Evolutionary conservation across 2,113 vertebrate species (phyloP).

Genomic region (Hassar affinis): DNA sequence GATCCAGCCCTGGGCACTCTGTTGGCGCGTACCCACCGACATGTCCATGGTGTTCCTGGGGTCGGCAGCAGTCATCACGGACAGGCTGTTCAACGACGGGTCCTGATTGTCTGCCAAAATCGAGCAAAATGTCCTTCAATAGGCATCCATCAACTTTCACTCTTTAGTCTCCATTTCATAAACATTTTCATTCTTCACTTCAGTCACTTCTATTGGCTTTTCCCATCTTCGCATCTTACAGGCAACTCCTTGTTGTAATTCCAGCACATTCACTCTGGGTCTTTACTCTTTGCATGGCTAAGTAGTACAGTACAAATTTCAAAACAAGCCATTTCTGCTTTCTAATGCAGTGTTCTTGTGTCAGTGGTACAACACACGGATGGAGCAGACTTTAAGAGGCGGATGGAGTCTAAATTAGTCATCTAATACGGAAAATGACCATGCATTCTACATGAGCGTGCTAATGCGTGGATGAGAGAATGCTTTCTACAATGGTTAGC

Average conservation of each 20-base stretch:
- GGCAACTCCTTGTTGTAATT: neutral
- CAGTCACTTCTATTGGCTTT: neutral
- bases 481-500: slow-evolving; percentile 36
- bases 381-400: slow-evolving; percentile 50
- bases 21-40: slow-evolving; percentile 84
- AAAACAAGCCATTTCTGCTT: slow-evolving; percentile 36
- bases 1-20: slow-evolving; percentile 95
- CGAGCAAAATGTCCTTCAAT: slow-evolving; percentile 6
- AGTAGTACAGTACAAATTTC: slow-evolving; percentile 29
- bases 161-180: neutral
- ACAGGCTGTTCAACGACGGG: slow-evolving; percentile 77
- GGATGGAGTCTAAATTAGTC: slow-evolving; percentile 52
- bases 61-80: slow-evolving; percentile 78
- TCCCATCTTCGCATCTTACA: neutral
- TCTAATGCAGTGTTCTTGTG: slow-evolving; percentile 19
- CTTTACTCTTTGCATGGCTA: neutral
- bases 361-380: slow-evolving; percentile 41
- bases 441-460: slow-evolving; percentile 61
- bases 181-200: too few relatives aligned
- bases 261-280: slow-evolving; percentile 33
- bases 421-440: slow-evolving; percentile 58
- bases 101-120: slow-evolving; percentile 89
- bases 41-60: slow-evolving; percentile 88
- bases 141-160: neutral
- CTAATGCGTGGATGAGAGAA: slow-evolving; percentile 40